These are phyloP conservation scores for Desmodus rotundus DNA, from an alignment of 2,113 vertebrate species.

Conservation along the genomic window DNA sequence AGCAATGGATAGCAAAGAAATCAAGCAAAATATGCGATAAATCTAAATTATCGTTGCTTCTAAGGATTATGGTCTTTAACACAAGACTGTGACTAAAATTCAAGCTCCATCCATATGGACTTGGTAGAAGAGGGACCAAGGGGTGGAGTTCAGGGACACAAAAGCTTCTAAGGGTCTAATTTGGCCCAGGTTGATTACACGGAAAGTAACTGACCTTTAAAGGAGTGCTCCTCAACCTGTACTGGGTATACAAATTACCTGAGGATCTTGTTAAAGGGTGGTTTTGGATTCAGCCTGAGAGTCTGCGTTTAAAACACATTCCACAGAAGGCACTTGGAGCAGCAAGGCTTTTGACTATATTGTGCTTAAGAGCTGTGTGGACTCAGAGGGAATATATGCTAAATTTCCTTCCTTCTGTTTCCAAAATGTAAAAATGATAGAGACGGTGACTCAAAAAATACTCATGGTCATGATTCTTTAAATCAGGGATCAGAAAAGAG, in stretches of 20 bases:
- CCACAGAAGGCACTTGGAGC: neutral
- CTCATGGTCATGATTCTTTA: neutral
- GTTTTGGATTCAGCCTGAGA: neutral
- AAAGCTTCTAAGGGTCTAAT: neutral
- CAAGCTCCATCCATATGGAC: neutral
- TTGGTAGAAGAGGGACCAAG: neutral
- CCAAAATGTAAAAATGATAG: constrained; percentile 11
- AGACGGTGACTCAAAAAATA: neutral
- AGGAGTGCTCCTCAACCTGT: neutral
- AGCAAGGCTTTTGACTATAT: neutral
- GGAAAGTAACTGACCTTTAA: neutral
- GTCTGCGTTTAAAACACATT: neutral
- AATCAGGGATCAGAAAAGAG: neutral
- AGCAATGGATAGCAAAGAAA: neutral
- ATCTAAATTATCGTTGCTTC: neutral
- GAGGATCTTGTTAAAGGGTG: neutral
- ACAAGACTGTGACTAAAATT: neutral
- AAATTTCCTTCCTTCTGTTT: neutral
- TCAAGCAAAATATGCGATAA: neutral
- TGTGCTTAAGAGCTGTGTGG: neutral
- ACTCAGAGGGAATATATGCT: neutral
- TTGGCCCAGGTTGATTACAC: neutral
- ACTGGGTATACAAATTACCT: neutral
- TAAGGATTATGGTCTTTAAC: neutral
- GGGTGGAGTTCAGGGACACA: neutral